Percentiles rank a stretch among this genome's conserved stretches.
Evolutionary conservation across 1,140 invertebrate genomes (phyloP).

Genomic region (Limonius californicus): DNA sequence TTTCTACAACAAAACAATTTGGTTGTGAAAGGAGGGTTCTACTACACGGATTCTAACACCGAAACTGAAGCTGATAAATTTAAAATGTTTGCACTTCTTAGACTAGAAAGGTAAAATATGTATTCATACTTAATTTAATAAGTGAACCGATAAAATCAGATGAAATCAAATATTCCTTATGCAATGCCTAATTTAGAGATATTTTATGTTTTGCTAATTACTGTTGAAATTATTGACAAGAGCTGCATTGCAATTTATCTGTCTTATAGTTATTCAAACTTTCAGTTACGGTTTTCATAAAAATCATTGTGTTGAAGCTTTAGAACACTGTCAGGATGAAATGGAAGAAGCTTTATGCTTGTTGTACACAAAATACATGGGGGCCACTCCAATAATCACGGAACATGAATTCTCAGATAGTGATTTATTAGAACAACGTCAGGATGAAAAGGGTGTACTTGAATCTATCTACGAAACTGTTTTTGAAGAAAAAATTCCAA

Average conservation of each 20-base stretch:
- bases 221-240: too few species aligned
- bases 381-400: slow-evolving; percentile 41
- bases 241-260: too few species aligned
- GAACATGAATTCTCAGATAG: slow-evolving; percentile 46
- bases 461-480: slow-evolving; percentile 68
- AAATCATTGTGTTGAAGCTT: slow-evolving; percentile 68
- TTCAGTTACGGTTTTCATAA: slow-evolving; percentile 66
- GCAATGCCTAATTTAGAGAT: too few species aligned
- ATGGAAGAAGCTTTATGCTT: slow-evolving; percentile 64
- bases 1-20: slow-evolving; percentile 72
- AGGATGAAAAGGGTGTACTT: slow-evolving; percentile 66
- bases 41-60: slow-evolving; percentile 63
- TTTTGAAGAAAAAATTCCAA: slow-evolving; percentile 62
- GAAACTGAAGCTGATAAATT: slow-evolving; percentile 56
- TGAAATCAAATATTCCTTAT: too few species aligned
- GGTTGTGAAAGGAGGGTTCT: slow-evolving; percentile 64
- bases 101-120: slow-evolving; percentile 59
- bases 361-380: slow-evolving; percentile 66
- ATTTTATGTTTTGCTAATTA: too few species aligned
- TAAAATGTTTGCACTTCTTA: slow-evolving; percentile 63
- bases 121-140: slow-evolving; percentile 32
- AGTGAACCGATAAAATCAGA: too few species aligned
- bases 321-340: slow-evolving; percentile 58
- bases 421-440: slow-evolving; percentile 59
- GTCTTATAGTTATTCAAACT: slow-evolving; percentile 22